Conservation (phyloP, 53 echinoderm and acorn worm genomes). For the Glandiceps talaboti region DNA sequence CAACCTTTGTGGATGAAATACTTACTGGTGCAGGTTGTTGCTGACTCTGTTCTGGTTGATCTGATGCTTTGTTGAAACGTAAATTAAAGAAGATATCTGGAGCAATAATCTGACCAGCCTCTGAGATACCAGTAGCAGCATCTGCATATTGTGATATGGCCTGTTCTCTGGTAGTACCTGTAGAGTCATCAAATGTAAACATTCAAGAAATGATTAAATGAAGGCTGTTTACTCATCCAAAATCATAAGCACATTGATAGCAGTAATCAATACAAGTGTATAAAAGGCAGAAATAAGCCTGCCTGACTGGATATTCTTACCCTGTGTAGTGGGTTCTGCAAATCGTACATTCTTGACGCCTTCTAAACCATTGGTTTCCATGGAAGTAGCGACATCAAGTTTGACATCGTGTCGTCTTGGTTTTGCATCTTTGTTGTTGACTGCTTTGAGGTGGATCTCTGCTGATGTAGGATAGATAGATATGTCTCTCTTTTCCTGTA, state of each 20-base stretch:
- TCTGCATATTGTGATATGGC: slow-evolving; percentile 47
- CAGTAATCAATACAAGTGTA: too few relatives aligned
- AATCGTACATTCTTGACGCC: neutral
- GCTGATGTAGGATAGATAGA: slow-evolving; percentile 48
- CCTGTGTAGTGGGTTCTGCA: neutral
- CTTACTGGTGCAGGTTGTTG: neutral
- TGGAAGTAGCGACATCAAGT: slow-evolving; percentile 43
- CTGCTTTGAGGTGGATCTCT: slow-evolving; percentile 56
- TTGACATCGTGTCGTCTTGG: slow-evolving; percentile 14
- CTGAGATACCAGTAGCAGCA: slow-evolving; percentile 51
- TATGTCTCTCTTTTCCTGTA: slow-evolving; percentile 31
- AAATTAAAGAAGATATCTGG: slow-evolving; percentile 79
- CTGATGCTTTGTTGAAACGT: slow-evolving; percentile 20
- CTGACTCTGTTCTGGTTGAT: neutral
- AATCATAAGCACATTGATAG: neutral
- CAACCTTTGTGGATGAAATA: too few relatives aligned
- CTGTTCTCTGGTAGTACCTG: too few relatives aligned
- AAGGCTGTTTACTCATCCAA: neutral
- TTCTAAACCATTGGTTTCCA: slow-evolving; percentile 9
- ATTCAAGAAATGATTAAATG: neutral
- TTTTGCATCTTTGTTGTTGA: slow-evolving; percentile 25
- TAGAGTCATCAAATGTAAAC: neutral
- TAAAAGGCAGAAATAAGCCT: too few relatives aligned
- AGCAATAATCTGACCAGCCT: slow-evolving; percentile 54
- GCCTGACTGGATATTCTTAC: neutral